phyloP scores from a whole-genome alignment of 2,113 vertebrate genomes.

The Monopterus albus region DNA sequence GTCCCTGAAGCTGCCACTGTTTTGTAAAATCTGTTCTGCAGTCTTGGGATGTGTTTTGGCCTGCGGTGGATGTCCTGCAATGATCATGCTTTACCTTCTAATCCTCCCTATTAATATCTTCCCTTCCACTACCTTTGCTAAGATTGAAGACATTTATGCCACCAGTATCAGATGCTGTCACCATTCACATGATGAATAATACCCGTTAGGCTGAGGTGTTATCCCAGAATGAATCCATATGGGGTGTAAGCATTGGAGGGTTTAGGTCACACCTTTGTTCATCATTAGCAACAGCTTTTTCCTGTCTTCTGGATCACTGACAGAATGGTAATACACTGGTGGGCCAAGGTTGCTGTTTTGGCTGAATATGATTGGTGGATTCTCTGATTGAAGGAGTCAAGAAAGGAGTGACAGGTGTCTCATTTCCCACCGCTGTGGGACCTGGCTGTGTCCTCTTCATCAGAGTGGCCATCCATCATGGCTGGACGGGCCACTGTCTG shows the following conservation, averaged over 20 bases:
- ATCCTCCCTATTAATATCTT: neutral
- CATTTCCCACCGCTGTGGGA: slow-evolving; percentile 53
- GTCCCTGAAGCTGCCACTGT: too few species aligned
- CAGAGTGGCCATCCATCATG: slow-evolving; percentile 54
- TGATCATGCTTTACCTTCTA: neutral
- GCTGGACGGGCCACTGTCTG: slow-evolving; percentile 8
- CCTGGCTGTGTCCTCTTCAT: slow-evolving; percentile 29
- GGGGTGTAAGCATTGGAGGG: too few species aligned
- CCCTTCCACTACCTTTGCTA: neutral
- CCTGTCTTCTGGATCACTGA: slow-evolving; percentile 22
- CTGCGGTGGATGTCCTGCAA: too few species aligned
- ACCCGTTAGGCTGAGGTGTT: slow-evolving; percentile 43
- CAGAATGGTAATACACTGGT: slow-evolving; percentile 25
- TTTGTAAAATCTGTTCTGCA: too few species aligned
- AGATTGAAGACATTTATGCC: neutral
- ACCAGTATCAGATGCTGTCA: slow-evolving; percentile 12
- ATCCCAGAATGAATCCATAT: slow-evolving; percentile 58
- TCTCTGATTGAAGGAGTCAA: slow-evolving; percentile 41
- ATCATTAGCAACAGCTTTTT: slow-evolving; percentile 25
- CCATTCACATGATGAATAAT: slow-evolving; percentile 65
- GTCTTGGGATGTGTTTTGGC: too few species aligned
- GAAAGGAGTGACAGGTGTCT: slow-evolving; percentile 46
- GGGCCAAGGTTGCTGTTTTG: neutral
- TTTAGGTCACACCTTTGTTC: slow-evolving; percentile 39
- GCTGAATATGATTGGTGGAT: slow-evolving; percentile 29